Percentiles rank a stretch among this genome's conserved stretches.
These are phyloP conservation scores for Naja naja DNA, from an alignment of 2,113 vertebrate genomes.

Conservation along the genomic window DNA sequence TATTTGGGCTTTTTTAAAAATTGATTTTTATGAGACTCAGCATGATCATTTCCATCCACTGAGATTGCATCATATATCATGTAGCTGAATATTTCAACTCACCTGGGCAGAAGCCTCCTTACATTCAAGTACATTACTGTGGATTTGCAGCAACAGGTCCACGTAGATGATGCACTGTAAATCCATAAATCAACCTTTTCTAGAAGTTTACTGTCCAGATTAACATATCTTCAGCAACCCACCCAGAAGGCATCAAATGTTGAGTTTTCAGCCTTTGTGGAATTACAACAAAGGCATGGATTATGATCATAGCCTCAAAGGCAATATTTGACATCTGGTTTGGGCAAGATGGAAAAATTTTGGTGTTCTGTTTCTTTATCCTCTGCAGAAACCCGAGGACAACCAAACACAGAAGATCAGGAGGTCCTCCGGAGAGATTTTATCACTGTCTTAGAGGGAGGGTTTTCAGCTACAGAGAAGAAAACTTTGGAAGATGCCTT, in stretches of 20 bases:
- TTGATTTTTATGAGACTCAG: background rate
- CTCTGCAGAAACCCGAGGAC: slow-evolving; percentile 19
- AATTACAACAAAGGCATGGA: background rate
- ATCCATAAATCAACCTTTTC: background rate
- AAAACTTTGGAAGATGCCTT: slow-evolving; percentile 21
- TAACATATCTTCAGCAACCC: background rate
- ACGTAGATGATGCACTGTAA: background rate
- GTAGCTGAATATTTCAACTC: background rate
- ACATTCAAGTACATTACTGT: background rate
- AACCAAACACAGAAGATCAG: slow-evolving; percentile 50
- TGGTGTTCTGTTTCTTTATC: background rate
- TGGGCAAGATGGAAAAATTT: background rate
- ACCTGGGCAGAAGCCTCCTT: background rate
- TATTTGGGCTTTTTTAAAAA: background rate
- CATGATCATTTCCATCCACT: too few relatives aligned
- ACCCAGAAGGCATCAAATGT: background rate
- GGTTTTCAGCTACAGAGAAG: slow-evolving; percentile 21
- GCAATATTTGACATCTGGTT: background rate
- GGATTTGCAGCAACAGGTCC: background rate
- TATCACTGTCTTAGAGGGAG: slow-evolving; percentile 41
- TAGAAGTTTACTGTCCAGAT: background rate
- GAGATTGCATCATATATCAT: background rate
- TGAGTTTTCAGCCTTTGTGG: background rate
- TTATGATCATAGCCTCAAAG: background rate
- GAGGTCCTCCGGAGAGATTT: slow-evolving; percentile 76